Conservation (phyloP, 2,888 invertebrate genomes). For the Glyphotaelius pellucidus region DNA sequence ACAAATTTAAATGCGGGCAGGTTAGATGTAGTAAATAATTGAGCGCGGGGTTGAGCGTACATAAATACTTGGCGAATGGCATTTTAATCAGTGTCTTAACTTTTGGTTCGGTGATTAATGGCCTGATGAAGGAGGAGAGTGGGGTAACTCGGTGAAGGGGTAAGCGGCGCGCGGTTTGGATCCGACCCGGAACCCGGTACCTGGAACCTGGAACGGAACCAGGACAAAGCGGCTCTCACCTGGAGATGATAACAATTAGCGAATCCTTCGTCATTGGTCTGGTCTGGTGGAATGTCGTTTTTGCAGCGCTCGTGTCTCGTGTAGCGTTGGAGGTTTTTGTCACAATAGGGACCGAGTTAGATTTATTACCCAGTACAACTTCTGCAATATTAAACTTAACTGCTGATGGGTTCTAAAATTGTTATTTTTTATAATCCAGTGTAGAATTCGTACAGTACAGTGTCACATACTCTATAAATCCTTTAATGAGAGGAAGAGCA, state of each 20-base stretch:
- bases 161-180: slow-evolving; percentile 42
- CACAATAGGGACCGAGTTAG: background rate
- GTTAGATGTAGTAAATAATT: slow-evolving; percentile 73
- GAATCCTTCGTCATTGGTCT: slow-evolving; percentile 60
- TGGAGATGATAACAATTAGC: slow-evolving; percentile 43
- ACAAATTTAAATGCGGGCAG: slow-evolving; percentile 66
- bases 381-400: background rate
- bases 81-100: slow-evolving; percentile 80
- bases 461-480: background rate
- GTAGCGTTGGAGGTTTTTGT: slow-evolving; percentile 19
- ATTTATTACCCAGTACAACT: background rate
- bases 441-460: background rate
- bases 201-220: slow-evolving; percentile 30
- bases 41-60: slow-evolving; percentile 69
- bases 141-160: slow-evolving; percentile 46
- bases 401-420: background rate
- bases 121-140: slow-evolving; percentile 67
- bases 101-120: slow-evolving; percentile 77
- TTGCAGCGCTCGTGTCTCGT: background rate
- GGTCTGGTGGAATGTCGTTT: slow-evolving; percentile 20
- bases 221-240: slow-evolving; percentile 52
- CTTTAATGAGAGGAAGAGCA: background rate
- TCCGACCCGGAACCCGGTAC: slow-evolving; percentile 48
- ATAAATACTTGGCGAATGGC: slow-evolving; percentile 77
- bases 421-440: background rate